Percentiles rank a stretch among this genome's conserved stretches.
phyloP scores from a whole-genome alignment of 2,888 invertebrate species.

The Temnothorax rugatulus region DNA sequence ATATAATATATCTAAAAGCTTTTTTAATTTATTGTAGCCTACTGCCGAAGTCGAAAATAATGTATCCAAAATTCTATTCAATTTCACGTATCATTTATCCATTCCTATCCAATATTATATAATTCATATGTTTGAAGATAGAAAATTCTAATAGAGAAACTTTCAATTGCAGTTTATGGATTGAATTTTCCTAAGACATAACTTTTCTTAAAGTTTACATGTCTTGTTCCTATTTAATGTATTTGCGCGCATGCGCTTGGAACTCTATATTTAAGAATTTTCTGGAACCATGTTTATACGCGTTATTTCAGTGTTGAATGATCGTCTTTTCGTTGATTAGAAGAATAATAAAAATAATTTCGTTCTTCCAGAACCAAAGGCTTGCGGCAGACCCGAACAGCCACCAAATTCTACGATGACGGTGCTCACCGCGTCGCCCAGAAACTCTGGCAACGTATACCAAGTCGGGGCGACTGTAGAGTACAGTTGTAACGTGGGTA shows the following conservation, averaged over 20 bases:
- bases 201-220: neutral
- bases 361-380: conserved; percentile 91
- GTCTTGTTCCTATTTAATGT: conserved; percentile 3
- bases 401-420: conserved; percentile 97
- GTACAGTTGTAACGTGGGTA: conserved; percentile 95
- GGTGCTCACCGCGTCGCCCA: conserved; percentile 79
- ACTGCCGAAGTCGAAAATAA: neutral
- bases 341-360: neutral
- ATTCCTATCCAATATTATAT: neutral
- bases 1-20: neutral
- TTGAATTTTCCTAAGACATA: neutral
- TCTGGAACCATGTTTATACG: neutral
- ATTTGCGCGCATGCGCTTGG: neutral
- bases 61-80: neutral
- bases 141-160: neutral
- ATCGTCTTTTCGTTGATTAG: neutral
- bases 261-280: neutral
- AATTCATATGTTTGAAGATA: neutral
- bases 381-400: conserved; percentile 96
- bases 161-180: neutral
- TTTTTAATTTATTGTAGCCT: neutral
- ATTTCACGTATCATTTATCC: no score
- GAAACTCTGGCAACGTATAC: conserved; percentile 90
- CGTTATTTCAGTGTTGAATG: neutral
- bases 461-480: conserved; percentile 93